phyloP scores from a whole-genome alignment of 2,113 vertebrate species.

The Xenopus laevis region DNA sequence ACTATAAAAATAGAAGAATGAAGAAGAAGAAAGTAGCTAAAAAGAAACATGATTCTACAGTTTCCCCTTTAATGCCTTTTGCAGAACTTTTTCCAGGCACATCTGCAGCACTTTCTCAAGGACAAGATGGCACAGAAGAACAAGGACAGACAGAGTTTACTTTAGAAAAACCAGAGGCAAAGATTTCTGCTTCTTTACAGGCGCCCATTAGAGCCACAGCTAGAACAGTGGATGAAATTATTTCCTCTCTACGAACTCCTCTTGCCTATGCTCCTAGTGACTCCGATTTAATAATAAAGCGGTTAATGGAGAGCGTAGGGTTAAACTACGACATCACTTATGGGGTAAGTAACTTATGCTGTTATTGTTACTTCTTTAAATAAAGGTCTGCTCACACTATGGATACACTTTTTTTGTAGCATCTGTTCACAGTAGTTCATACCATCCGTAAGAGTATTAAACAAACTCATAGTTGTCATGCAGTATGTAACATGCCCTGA shows the following conservation, averaged over 20 bases:
- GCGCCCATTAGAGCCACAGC: constrained; percentile 35
- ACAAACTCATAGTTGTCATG: no score
- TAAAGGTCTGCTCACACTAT: no score
- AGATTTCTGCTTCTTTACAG: constrained; percentile 20
- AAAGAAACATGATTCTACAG: constrained; percentile 43
- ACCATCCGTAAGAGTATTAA: no score
- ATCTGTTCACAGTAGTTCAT: no score
- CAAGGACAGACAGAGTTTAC: constrained; percentile 1
- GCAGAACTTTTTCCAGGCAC: constrained; percentile 44
- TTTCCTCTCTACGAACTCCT: constrained; percentile 62
- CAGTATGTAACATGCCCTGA: no score
- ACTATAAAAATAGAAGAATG: constrained; percentile 12
- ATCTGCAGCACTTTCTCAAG: constrained; percentile 8
- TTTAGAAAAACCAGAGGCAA: constrained; percentile 36
- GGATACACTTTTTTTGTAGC: no score
- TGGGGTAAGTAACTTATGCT: constrained; percentile 60
- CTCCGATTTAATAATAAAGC: constrained; percentile 61
- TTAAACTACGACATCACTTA: constrained; percentile 56
- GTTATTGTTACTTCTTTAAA: neutral
- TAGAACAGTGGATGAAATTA: constrained; percentile 65
- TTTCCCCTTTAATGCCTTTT: constrained; percentile 42
- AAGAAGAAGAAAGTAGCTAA: constrained; percentile 30
- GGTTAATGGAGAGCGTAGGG: constrained; percentile 64
- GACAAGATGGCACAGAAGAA: constrained; percentile 22
- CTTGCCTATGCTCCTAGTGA: constrained; percentile 45